Base-by-base conservation (phyloP, 2,888 invertebrate species). In the Thymelicus acteon region DNA sequence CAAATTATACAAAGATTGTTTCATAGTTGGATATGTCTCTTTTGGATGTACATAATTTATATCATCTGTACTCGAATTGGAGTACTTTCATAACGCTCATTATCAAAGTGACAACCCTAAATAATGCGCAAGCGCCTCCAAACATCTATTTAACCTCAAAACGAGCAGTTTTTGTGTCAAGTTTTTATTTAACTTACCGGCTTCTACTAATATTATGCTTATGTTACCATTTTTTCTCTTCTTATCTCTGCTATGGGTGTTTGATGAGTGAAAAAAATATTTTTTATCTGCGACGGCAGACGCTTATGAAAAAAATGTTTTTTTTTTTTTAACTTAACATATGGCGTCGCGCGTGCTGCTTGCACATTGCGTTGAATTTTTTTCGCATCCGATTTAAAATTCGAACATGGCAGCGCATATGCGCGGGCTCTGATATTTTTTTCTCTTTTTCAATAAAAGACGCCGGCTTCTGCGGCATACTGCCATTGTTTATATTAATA, bases 301-400 rank as follows among this genome's bases (percentile, higher is more conserved):
- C 75, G 74, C 74, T 72, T 72, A 75, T 58, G 72, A 86, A 89
- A 89, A 90, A 90, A 86, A 82, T 76, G 78, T 86, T 89, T 91
- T 89, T 19, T 19, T 19, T 19, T 19, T 88, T 82, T 73, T 76
- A 58, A 75, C 74, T 84, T 80, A 74, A 79, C 92, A 91, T 89
- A 92, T 92, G 92, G 87, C 83, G 82, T 78, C 83, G 91, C 92
- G 91, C 92, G 92, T 91, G 92, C 92, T 82, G 77, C 76, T 72
- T 77, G 84, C 92, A 92, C 92, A 92, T 92, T 92, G 92, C 92
- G 92, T 82, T 72, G 77, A 77, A 85, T 89, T 92, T 93, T 92
- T 93, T 92, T 92, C 86, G 89, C 92, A 92, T 93, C 92, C 92
- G 90, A 92, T 91, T 90, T 85, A 85, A 89, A 90, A 89, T 87